A percentile compares a stretch with the other conserved stretches of the same genome.
Conservation (phyloP, 2,797 vertebrate species). For the Ceryle rudis region DNA sequence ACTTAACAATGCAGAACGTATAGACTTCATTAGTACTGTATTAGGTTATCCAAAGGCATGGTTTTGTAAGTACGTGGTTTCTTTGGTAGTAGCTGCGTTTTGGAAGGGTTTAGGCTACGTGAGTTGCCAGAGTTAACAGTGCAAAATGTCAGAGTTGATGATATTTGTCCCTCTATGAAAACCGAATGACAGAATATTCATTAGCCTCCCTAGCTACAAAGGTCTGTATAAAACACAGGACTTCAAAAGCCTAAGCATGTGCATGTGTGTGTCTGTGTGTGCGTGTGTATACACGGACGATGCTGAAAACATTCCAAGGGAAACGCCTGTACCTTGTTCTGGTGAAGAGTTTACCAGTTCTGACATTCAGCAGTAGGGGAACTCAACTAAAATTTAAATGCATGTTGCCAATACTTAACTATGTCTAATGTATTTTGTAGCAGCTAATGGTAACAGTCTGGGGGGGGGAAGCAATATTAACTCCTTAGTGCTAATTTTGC, state of each 20-base stretch:
- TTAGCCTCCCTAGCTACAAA: not conserved
- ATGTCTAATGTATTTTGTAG: not conserved
- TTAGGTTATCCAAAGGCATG: not conserved
- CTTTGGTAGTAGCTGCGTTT: not conserved
- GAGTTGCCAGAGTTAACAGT: not conserved
- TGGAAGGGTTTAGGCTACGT: not conserved
- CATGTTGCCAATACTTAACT: not conserved
- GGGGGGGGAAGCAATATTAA: not conserved
- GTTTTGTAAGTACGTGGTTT: not conserved
- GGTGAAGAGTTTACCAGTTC: not conserved
- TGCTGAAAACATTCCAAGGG: not conserved
- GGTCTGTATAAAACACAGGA: not conserved
- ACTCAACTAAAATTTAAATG: not conserved
- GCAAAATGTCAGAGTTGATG: not conserved
- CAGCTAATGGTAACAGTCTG: not conserved
- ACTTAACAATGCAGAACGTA: not conserved
- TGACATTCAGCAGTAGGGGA: not conserved
- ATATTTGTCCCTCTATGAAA: not conserved
- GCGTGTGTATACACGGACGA: not conserved
- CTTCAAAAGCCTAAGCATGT: not conserved
- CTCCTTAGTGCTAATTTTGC: not conserved
- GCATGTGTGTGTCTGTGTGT: too few relatives aligned
- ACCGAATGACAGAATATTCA: not conserved
- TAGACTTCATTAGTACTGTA: not conserved
- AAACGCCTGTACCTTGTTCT: not conserved